Base-by-base conservation (phyloP, 2,797 vertebrate genomes). In the Smutsia gigantea region DNA sequence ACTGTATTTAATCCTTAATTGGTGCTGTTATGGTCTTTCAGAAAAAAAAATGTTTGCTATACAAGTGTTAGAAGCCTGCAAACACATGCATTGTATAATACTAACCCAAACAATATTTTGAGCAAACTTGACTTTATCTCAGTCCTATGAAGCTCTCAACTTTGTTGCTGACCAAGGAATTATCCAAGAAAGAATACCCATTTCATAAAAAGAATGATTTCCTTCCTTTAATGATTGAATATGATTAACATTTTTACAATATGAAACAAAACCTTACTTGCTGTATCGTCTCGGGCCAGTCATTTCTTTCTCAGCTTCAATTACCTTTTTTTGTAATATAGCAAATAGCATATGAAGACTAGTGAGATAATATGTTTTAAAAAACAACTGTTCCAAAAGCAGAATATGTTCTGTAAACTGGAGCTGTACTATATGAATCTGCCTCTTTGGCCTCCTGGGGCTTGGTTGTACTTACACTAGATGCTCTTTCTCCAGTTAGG, bases 191-290 rank as follows among this genome's bases (percentile, higher is more conserved):
- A 79, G 51, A 81, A 19, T 1, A 23, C 29, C 53, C 86, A 42
- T 69, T 92, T 86, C 89, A 66, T 86, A 64, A 89, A 71, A 39
- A 86, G 29, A 86, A 68, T 63, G 53, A 69, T 66, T 82, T 94
- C 39, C 27, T 55, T n/a, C 39, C 29, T 42, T 19, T 71, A 90
- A 64, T 66, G 69, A 91, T 53, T 69, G 77, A 77, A 82, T 18
- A 64, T 51, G 55, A 31, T 93, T 85, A 51, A 64, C 75, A 53
- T 85, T 66, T 53, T 66, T 75, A 57, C 14, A 53, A 66, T 49
- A 63, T 69, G 51, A 89, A n/a, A 51, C 13, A 75, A 69, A 59
- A 88, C 66, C 68, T 13, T 84, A 63, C 71, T 61, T 68, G 51
- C 6, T 1, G 5, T 11, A 17, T 91, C 14, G 42, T 85, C 49